phyloP scores from a whole-genome alignment of 2,797 vertebrate species.

The Lithobates pipiens region DNA sequence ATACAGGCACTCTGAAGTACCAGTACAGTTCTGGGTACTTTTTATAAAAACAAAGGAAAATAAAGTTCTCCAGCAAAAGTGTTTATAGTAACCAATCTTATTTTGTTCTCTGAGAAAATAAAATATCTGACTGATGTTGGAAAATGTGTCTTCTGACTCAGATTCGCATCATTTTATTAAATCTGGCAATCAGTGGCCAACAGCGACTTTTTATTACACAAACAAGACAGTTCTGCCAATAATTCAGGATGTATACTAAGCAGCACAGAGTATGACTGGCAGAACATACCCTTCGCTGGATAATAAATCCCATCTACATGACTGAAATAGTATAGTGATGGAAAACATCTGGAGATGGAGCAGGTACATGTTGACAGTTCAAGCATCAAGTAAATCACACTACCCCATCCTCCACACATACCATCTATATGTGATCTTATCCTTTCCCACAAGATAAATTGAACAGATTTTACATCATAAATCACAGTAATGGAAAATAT shows the following conservation, averaged over 20 bases:
- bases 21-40: too few relatives aligned
- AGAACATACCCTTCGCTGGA: not conserved
- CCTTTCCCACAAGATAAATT: constrained; percentile 12
- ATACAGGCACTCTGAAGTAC: too few relatives aligned
- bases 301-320: not conserved
- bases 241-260: not conserved
- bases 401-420: not conserved
- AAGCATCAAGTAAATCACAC: constrained; percentile 1
- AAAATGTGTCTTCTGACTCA: not conserved
- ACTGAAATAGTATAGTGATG: not conserved
- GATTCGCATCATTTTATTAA: too few relatives aligned
- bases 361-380: constrained; percentile 2
- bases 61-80: not conserved
- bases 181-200: not conserved
- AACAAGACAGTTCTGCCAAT: not conserved
- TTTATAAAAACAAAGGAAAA: too few relatives aligned
- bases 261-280: not conserved
- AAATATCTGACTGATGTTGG: not conserved
- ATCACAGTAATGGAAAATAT: constrained; percentile 7
- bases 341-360: constrained; percentile 38
- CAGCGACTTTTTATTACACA: not conserved
- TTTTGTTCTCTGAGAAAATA: not conserved
- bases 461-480: not conserved
- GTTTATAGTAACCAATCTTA: not conserved
- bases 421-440: not conserved